These are phyloP conservation scores for Cercocebus atys DNA, from an alignment of 2,113 vertebrate species.

Conservation along the genomic window DNA sequence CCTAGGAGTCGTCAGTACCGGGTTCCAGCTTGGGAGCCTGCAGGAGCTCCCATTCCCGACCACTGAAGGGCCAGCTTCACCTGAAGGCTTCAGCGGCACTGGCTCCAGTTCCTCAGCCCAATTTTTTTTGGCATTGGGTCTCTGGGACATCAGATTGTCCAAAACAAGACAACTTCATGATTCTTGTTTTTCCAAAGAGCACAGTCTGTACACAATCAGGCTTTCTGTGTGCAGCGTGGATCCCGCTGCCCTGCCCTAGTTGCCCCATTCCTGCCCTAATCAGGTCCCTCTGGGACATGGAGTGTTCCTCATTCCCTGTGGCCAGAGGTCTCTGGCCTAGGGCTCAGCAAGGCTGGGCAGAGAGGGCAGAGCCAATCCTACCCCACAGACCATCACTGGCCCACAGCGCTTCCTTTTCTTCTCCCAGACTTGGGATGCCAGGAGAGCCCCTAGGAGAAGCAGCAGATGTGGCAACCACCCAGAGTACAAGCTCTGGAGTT, in stretches of 20 bases:
- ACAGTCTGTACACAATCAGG: slow-evolving; percentile 43
- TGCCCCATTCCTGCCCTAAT: background rate
- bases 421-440: background rate
- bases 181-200: slow-evolving; percentile 65
- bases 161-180: slow-evolving; percentile 55
- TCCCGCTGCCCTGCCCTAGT: background rate
- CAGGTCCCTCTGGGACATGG: background rate
- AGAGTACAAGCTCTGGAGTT: background rate
- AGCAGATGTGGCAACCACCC: background rate
- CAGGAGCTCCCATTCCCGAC: background rate
- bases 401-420: background rate
- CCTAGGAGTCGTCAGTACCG: too few relatives aligned
- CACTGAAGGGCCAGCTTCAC: background rate
- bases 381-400: background rate
- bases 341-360: background rate
- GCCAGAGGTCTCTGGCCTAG: background rate
- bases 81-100: slow-evolving; percentile 1
- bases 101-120: background rate
- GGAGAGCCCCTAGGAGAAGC: background rate
- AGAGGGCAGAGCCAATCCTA: background rate
- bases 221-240: background rate
- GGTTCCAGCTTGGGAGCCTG: background rate
- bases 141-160: slow-evolving; percentile 61
- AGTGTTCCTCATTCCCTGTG: background rate
- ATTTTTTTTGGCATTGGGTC: slow-evolving; percentile 48